Evolutionary conservation across 2,797 vertebrate species (phyloP).

Genomic region (Etheostoma nigrum): DNA sequence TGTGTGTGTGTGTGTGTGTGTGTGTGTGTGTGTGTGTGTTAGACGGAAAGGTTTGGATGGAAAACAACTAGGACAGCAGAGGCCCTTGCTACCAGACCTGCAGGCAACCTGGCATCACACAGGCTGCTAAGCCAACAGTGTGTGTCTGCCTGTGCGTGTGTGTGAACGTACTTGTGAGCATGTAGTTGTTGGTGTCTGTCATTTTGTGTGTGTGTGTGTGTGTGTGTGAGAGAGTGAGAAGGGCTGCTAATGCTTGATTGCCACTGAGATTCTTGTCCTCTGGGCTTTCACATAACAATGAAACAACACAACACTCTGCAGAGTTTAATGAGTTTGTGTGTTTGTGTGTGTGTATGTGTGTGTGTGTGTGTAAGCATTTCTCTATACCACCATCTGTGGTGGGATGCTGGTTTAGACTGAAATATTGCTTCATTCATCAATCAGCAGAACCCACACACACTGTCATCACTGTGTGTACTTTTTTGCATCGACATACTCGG

Average conservation of each 20-base stretch:
- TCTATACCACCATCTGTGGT: conserved; percentile 70
- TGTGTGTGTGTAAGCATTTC: conserved; percentile 49
- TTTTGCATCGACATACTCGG: neutral
- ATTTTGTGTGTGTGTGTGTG: conserved; percentile 13
- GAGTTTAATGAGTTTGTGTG: conserved; percentile 43
- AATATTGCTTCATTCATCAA: conserved; percentile 82
- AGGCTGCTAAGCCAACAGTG: conserved; percentile 32
- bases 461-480: conserved; percentile 6
- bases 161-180: conserved; percentile 18
- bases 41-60: conserved; percentile 42
- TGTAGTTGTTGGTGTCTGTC: conserved; percentile 14
- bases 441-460: conserved; percentile 58
- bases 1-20: conserved; percentile 11
- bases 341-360: conserved; percentile 32
- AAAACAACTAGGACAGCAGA: conserved; percentile 70
- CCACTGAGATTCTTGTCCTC: conserved; percentile 35
- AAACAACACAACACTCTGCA: conserved; percentile 45
- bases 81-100: conserved; percentile 56
- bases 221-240: conserved; percentile 10
- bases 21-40: conserved; percentile 8
- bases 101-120: conserved; percentile 66
- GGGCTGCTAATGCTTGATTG: conserved; percentile 50
- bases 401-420: conserved; percentile 74
- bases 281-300: conserved; percentile 44
- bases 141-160: conserved; percentile 23